These are phyloP conservation scores for Cottus gobio DNA, from an alignment of 2,113 vertebrate genomes.

Conservation along the genomic window DNA sequence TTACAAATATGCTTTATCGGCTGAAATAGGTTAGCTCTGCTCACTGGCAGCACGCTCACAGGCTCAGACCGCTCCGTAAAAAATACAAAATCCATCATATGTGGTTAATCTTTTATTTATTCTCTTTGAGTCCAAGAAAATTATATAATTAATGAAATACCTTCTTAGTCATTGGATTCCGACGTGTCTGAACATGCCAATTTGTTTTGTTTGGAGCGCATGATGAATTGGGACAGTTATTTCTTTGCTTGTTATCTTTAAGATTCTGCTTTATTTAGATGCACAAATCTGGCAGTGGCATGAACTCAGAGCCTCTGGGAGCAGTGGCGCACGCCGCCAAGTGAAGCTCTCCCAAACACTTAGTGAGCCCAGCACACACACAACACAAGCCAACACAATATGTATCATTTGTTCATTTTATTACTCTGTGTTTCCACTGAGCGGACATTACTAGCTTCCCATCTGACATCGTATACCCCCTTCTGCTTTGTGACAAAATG, in stretches of 20 bases:
- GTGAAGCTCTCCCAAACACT: constrained; percentile 56
- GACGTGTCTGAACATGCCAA: constrained; percentile 26
- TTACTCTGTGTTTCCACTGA: constrained; percentile 29
- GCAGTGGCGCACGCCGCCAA: constrained; percentile 58
- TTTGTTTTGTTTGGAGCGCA: constrained; percentile 47
- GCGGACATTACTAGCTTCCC: constrained; percentile 5
- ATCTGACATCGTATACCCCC: neutral
- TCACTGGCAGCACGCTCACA: neutral
- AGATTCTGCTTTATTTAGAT: constrained; percentile 73
- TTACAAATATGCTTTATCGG: constrained; percentile 19
- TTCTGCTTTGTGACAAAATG: constrained; percentile 30
- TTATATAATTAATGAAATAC: constrained; percentile 16
- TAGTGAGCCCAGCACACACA: constrained; percentile 32
- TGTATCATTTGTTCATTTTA: constrained; percentile 50
- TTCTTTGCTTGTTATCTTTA: constrained; percentile 69
- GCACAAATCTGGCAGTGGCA: constrained; percentile 69
- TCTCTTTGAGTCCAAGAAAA: constrained; percentile 20
- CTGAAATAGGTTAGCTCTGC: constrained; percentile 11
- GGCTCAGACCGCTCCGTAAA: constrained; percentile 13
- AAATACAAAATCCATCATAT: neutral
- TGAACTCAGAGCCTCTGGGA: constrained; percentile 59
- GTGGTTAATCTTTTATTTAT: constrained; percentile 22
- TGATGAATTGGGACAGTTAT: constrained; percentile 56
- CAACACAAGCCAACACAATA: constrained; percentile 39
- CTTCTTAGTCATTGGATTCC: constrained; percentile 27